Evolutionary conservation across 2,113 vertebrate genomes (phyloP), one percentile per base, ranked within the genome.

Genomic region (Toxostoma redivivum): DNA sequence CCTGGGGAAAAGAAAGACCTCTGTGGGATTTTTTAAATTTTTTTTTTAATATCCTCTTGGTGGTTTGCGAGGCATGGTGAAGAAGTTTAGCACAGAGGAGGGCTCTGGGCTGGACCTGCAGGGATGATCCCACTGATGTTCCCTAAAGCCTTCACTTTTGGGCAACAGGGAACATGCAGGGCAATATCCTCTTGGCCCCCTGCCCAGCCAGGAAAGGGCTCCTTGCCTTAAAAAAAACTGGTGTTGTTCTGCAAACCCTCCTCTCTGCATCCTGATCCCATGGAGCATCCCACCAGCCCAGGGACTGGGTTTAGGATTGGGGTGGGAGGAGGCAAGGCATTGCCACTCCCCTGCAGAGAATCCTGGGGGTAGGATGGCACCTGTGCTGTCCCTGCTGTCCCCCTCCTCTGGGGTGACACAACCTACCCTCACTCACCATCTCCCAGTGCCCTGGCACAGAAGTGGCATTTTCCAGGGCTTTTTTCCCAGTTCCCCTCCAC

Each of bases 191-290:
- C 27, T 28, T 3, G 10, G 10, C 8, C 5, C 83, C 53, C 37
- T 40, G n/a, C 14, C 17, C 70, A 79, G 17, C 18, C 35, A 27
- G 67, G 31, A 89, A 69, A 57, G n/a, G 54, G 31, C n/a, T 86
- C 54, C 22, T 14, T 1, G 5, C 1, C 0, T 33, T n/a, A 4
- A 44, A 62, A 28, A 48, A 30, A 42, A 1, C 5, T 38, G 3
- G 1, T 2, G 78, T 76, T 82, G 61, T 30, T 47, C 44, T 74
- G 40, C 23, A 50, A 53, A 66, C 0, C 1, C 19, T 31, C 35
- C 18, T 38, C 33, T 33, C 40, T 44, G 37, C 71, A 51, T 38
- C n/a, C n/a, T 3, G 1, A 20, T 42, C 33, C 73, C 90, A 14
- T 0, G 1, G 2, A 40, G 28, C 42, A 15, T 12, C 86, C 38